Conservation (phyloP, 2,888 invertebrate genomes). For the Nowickia ferox region DNA sequence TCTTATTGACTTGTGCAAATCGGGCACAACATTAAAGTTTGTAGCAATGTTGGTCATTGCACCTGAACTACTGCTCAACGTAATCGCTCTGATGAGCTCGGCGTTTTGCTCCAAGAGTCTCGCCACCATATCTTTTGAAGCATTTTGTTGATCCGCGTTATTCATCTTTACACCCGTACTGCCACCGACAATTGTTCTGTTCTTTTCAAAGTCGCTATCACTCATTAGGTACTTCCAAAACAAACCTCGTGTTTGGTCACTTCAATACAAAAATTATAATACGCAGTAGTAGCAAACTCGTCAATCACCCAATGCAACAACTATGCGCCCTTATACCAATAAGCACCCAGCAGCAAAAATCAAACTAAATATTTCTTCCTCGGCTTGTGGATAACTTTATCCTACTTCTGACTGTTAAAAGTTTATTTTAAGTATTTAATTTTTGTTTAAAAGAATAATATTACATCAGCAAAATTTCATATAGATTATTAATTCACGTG, state of each 20-base stretch:
- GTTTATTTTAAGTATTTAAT: background rate
- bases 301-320: no score
- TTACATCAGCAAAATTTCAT: no score
- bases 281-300: no score
- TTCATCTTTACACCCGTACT: background rate
- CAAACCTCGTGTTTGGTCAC: no score
- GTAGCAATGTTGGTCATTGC: background rate
- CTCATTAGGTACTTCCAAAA: no score
- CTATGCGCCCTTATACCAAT: no score
- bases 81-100: background rate
- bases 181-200: no score
- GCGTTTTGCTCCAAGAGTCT: conserved; percentile 6
- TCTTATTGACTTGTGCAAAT: conserved; percentile 21
- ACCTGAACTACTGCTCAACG: background rate
- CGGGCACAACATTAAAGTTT: conserved; percentile 19
- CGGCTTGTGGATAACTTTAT: background rate
- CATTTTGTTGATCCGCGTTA: background rate
- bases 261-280: background rate
- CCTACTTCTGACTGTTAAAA: conserved; percentile 26
- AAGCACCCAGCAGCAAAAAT: background rate
- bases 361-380: background rate
- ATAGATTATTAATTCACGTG: no score
- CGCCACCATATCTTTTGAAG: background rate
- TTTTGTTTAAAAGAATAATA: no score
- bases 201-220: no score